Evolutionary conservation across 2,888 invertebrate genomes (phyloP).

Genomic region (Melolontha melolontha): DNA sequence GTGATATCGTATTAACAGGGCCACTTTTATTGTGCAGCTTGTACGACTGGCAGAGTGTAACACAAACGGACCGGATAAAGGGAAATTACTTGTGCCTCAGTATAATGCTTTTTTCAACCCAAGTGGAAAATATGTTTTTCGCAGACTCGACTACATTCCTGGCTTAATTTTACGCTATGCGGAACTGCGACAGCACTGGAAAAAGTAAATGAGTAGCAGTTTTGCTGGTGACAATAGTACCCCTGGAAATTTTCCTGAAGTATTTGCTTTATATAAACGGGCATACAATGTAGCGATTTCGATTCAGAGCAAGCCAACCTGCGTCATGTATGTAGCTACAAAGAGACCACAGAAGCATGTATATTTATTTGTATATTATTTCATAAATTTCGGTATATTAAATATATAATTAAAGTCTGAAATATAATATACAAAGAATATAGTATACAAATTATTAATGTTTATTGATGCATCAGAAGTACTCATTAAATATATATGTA

Average conservation of each 20-base stretch:
- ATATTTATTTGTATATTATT: too few species aligned
- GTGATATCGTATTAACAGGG: too few species aligned
- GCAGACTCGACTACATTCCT: conserved; percentile 52
- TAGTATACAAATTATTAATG: too few species aligned
- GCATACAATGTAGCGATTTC: conserved; percentile 4
- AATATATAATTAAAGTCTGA: too few species aligned
- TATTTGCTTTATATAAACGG: conserved; percentile 1
- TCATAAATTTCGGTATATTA: too few species aligned
- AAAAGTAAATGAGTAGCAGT: conserved; percentile 57
- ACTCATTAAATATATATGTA: too few species aligned
- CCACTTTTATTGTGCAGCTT: too few species aligned
- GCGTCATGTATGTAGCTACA: too few species aligned
- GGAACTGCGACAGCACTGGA: conserved; percentile 50
- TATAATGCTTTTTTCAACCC: conserved; percentile 52
- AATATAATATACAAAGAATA: too few species aligned
- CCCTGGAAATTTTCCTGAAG: conserved; percentile 14
- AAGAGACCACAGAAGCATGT: too few species aligned
- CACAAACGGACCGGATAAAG: conserved; percentile 30
- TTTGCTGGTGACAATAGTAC: conserved; percentile 31
- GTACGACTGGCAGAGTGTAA: too few species aligned
- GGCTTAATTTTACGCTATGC: conserved; percentile 62
- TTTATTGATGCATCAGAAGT: too few species aligned
- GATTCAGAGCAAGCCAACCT: conserved; percentile 6
- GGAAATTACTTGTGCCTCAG: conserved; percentile 24
- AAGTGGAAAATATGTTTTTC: conserved; percentile 61